These are phyloP conservation scores for Doryteuthis pealeii DNA, from an alignment of 1,140 invertebrate genomes.

Conservation along the genomic window DNA sequence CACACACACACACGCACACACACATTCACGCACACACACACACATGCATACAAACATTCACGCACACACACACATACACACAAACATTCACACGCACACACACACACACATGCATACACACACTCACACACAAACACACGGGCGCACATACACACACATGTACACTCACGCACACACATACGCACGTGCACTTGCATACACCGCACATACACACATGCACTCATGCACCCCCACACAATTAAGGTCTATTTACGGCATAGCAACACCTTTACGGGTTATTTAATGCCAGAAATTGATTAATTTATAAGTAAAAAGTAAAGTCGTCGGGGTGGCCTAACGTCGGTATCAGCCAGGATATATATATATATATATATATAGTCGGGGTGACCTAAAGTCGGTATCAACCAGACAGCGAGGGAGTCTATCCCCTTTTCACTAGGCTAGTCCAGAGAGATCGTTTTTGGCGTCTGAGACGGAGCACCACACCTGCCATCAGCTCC, in stretches of 20 bases:
- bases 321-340: too few species aligned
- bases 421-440: too few species aligned
- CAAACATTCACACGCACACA: background rate
- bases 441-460: too few species aligned
- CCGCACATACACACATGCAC: background rate
- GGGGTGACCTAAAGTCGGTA: too few species aligned
- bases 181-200: background rate
- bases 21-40: slow-evolving; percentile 7
- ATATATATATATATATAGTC: too few species aligned
- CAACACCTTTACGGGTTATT: too few species aligned
- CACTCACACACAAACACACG: slow-evolving; percentile 16
- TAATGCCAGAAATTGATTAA: too few species aligned
- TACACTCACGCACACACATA: background rate
- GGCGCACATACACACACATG: slow-evolving; percentile 17
- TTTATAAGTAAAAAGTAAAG: too few species aligned
- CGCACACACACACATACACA: background rate
- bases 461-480: too few species aligned
- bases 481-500: too few species aligned
- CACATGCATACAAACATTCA: slow-evolving; percentile 15
- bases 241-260: background rate
- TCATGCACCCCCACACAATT: background rate
- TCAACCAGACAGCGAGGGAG: too few species aligned
- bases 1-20: background rate
- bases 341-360: too few species aligned
- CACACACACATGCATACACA: slow-evolving; percentile 21